phyloP scores from a whole-genome alignment of 1,140 invertebrate species.

The Ctenoplectra terminalis region DNA sequence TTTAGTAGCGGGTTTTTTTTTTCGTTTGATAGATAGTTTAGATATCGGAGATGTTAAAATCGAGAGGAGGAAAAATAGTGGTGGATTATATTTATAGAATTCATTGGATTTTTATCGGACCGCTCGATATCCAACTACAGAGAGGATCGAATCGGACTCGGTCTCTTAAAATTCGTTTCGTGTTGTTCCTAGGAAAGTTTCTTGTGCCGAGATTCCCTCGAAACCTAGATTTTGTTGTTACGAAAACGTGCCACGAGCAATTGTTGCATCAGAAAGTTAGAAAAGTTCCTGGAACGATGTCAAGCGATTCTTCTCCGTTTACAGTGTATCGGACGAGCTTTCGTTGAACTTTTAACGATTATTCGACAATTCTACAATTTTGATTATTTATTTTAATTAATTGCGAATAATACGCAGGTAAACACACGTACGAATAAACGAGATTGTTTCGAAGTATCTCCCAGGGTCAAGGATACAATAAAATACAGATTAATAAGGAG shows the following conservation, averaged over 20 bases:
- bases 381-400: not conserved
- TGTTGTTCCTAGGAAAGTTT: slow-evolving; percentile 19
- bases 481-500: not conserved
- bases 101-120: not conserved
- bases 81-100: not conserved
- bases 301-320: slow-evolving; percentile 1
- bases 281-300: slow-evolving; percentile 25
- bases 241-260: slow-evolving; percentile 30
- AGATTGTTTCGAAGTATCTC: not conserved
- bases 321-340: not conserved
- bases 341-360: not conserved
- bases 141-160: not conserved
- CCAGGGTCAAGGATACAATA: not conserved
- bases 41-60: not conserved
- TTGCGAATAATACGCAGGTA: not conserved
- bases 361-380: too few species aligned
- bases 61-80: not conserved
- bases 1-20: not conserved
- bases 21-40: not conserved
- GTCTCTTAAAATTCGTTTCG: slow-evolving; percentile 21
- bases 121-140: too few species aligned
- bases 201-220: not conserved
- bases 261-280: slow-evolving; percentile 36
- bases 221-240: slow-evolving; percentile 34
- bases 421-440: not conserved